Base-by-base conservation (phyloP, 2,113 vertebrate species). In the Geococcyx californianus region DNA sequence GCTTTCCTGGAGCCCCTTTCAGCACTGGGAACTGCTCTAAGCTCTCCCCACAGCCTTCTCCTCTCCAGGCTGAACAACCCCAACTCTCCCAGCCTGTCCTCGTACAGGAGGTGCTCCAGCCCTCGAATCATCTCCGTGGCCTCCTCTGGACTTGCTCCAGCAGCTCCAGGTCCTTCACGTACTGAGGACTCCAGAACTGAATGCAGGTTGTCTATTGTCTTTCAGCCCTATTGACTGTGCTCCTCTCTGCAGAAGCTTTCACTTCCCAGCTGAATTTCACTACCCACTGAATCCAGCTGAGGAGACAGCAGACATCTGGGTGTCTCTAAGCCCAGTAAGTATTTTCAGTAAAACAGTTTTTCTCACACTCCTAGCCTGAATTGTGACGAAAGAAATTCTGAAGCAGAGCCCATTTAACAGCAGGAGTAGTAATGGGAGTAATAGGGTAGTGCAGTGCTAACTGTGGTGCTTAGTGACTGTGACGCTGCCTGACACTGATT, bases 401-500 rank as follows among this genome's bases (percentile, higher is more conserved):
- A 18, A 75, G 74, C 7, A 0, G 84, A 82, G 81, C 87, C 54
- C 0, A 0, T 45, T n/a, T 55, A 89, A 26, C 91, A 83, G 93
- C 89, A 69, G 81, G 81, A 82, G 67, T 7, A 80, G 84, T 38
- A 54, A 73, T 4, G 59, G 89, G 23, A 93, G 58, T 66, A 85
- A 83, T 16, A 36, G 84, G 45, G 84, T 38, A 64, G 60, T 5
- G 40, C 68, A 18, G 77, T 16, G 60, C 76, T 78, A 23, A 47
- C 86, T 18, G 91, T 55, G 91, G 69, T 0, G 11, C 84, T 64
- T 5, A 11, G 77, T n/a, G 81, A 69, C 91, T 73, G 91, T 87
- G 95, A 73, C 84, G 64, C 77, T 21, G 40, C 3, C 69, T 89
- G 93, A 40, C 93, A 76, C 1, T 94, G 96, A 96, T 54, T 56